These are phyloP conservation scores for Sphecodes monilicornis DNA, from an alignment of 2,888 invertebrate species.

Conservation along the genomic window DNA sequence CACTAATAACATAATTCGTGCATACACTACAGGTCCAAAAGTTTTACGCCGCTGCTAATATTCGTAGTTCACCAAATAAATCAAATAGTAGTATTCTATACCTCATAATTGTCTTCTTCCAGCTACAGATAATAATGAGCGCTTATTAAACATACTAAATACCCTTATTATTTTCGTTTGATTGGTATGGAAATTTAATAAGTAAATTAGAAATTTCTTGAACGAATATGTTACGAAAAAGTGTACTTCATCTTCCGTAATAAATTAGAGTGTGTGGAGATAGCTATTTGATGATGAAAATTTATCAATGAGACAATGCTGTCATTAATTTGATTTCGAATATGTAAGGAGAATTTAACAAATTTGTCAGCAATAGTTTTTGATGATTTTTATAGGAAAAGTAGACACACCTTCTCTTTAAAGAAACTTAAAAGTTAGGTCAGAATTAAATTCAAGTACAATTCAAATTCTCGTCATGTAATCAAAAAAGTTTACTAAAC, in stretches of 20 bases:
- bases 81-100: not conserved
- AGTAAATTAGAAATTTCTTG: not conserved
- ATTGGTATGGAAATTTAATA: not conserved
- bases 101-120: not conserved
- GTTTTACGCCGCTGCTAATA: not conserved
- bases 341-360: not conserved
- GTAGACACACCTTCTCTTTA: not conserved
- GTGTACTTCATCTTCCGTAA: not conserved
- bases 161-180: not conserved
- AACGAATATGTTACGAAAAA: not conserved
- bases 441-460: too few species aligned
- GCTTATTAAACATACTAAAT: not conserved
- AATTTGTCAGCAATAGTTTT: not conserved
- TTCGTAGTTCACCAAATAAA: not conserved
- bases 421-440: not conserved
- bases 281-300: not conserved
- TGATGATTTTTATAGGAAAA: not conserved
- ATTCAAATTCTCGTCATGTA: too few species aligned
- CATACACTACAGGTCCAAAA: not conserved
- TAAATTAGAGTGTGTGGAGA: not conserved
- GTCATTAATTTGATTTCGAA: not conserved
- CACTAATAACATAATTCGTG: conserved; percentile 6
- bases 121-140: not conserved
- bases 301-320: not conserved
- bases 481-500: not conserved